phyloP scores from a whole-genome alignment of 2,888 invertebrate genomes.

The Acheta domesticus region DNA sequence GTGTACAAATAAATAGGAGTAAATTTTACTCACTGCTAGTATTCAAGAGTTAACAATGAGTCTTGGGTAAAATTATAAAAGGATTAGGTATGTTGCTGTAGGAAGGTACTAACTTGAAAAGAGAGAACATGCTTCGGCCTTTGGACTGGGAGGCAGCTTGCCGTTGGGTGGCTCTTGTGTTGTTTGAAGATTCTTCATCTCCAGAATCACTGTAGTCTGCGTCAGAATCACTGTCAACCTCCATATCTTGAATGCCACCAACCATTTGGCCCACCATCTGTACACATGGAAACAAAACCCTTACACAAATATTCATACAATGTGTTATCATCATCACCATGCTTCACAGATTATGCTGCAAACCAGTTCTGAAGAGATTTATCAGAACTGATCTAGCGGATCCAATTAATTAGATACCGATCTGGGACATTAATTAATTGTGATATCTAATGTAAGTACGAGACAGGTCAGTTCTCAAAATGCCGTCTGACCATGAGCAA shows the following conservation, averaged over 20 bases:
- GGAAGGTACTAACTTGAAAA: constrained; percentile 64
- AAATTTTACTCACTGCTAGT: too few relatives aligned
- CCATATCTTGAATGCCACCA: constrained; percentile 76
- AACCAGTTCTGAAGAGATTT: not conserved
- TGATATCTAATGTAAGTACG: too few relatives aligned
- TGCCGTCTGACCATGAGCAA: too few relatives aligned
- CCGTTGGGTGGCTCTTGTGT: constrained; percentile 42
- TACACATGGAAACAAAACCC: constrained; percentile 31
- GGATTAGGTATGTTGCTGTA: not conserved
- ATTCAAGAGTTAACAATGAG: too few relatives aligned
- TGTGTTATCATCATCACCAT: not conserved
- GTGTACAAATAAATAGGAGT: too few relatives aligned
- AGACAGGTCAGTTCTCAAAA: too few relatives aligned
- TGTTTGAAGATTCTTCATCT: constrained; percentile 52
- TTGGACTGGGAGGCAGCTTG: constrained; percentile 40
- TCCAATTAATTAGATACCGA: too few relatives aligned
- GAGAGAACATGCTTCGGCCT: constrained; percentile 69
- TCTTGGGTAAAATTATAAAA: too few relatives aligned
- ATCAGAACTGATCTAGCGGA: too few relatives aligned
- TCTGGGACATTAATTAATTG: too few relatives aligned
- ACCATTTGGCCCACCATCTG: constrained; percentile 81
- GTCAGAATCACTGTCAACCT: constrained; percentile 56
- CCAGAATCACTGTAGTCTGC: constrained; percentile 58
- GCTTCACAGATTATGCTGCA: not conserved
- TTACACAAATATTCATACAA: not conserved